Conservation (phyloP, 2,113 vertebrate genomes). For the Papio anubis region DNA sequence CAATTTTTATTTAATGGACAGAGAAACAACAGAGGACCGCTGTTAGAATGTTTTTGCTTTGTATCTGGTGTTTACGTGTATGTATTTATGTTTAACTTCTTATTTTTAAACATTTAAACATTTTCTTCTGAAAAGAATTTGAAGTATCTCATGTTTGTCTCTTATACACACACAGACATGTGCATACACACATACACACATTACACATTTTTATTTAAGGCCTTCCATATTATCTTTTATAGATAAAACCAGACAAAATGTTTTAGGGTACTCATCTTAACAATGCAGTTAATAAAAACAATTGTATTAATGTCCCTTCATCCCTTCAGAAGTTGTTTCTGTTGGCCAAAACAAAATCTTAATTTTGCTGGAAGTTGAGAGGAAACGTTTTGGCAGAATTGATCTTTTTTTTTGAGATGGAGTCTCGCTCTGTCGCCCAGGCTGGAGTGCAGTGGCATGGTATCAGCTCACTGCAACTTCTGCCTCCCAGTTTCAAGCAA, state of each 20-base stretch:
- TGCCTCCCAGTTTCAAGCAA: too few relatives aligned
- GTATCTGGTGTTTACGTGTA: neutral
- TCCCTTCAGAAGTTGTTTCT: slow-evolving; percentile 14
- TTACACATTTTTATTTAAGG: neutral
- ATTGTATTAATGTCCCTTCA: neutral
- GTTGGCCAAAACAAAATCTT: neutral
- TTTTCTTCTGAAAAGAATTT: neutral
- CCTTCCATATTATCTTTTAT: neutral
- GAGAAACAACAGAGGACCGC: neutral
- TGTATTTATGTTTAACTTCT: neutral
- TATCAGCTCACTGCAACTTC: too few relatives aligned
- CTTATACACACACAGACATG: neutral
- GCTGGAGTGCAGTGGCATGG: too few relatives aligned
- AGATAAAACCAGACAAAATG: neutral
- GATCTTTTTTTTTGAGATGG: neutral
- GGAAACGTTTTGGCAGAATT: neutral
- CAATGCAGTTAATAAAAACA: slow-evolving; percentile 18
- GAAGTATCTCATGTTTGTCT: neutral
- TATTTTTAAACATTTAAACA: neutral
- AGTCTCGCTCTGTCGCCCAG: too few relatives aligned
- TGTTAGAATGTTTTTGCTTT: neutral
- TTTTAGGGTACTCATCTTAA: neutral
- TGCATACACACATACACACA: neutral
- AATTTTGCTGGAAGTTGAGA: neutral
- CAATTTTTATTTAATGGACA: neutral